phyloP scores from a whole-genome alignment of 2,797 vertebrate genomes.

The Lepilemur septentrionalis region DNA sequence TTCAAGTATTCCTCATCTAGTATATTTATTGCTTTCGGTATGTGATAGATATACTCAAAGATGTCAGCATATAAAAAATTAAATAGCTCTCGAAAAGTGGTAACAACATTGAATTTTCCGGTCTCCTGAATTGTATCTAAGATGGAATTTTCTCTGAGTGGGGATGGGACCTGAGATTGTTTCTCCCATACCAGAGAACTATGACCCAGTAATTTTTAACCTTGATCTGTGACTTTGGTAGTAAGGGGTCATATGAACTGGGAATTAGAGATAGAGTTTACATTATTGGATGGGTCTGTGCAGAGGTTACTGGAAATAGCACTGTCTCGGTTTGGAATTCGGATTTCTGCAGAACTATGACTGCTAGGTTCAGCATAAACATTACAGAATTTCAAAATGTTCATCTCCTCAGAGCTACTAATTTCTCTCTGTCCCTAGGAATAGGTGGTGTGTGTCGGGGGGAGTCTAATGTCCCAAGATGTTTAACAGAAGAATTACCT shows the following conservation, averaged over 20 bases:
- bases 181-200: neutral
- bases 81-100: neutral
- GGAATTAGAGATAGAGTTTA: neutral
- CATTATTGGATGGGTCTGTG: neutral
- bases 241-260: neutral
- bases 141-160: neutral
- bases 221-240: neutral
- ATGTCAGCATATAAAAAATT: neutral
- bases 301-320: neutral
- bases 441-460: neutral
- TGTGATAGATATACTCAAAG: neutral
- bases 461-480: neutral
- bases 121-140: neutral
- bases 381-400: neutral
- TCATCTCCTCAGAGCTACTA: neutral
- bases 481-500: neutral
- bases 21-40: neutral
- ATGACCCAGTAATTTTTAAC: neutral
- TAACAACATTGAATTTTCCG: neutral
- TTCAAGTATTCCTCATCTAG: neutral
- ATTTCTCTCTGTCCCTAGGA: neutral
- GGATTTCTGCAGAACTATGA: neutral
- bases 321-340: neutral
- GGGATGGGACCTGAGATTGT: neutral
- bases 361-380: neutral